Evolutionary conservation across 2,888 invertebrate genomes (phyloP), one percentile per base, ranked within the genome.

Genomic region (Zygothrica quintamaculata): DNA sequence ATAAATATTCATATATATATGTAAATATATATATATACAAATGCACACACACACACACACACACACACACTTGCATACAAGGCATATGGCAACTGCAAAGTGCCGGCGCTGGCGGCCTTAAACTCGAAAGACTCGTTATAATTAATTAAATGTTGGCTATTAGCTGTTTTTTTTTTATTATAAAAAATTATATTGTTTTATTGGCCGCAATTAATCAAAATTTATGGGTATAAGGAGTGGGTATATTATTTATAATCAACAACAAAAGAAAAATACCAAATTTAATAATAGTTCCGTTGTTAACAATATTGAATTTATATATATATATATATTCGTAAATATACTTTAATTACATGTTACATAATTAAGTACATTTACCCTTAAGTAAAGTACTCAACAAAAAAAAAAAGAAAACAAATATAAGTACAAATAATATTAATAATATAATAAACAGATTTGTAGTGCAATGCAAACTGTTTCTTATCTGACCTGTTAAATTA

Each of bases 331-430:
- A 47, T 25, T 48, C 36, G 48, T 56, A 57, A 48, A 65, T 48
- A 59, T 42, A 50, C n/a, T 31, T 31, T 31, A 9, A 15, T 50
- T 40, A 37, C 31, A 43, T 39, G 53, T 33, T 53, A 18, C 65
- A 57, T 57, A 71, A 57, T 65, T 76, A 79, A 70, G 77, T 76
- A 74, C 70, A 37, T 31, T 52, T 67, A 65, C 52, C 29, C 33
- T 33, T 37, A 36, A 33, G 47, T 44, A 46, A 56, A 65, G 64
- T 61, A 68, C 51, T 51, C 13, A 8, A 37, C 36, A 46, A 56
- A 51, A 44, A 33, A 12, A 34, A 22, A 42, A 34, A 39, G 13
- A 15, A 26, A 6, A 44, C 37, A 12, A 52, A 44, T 4, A 12
- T 6, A 12, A 6, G 15, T 33, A 42, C 22, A 6, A 16, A 34